phyloP scores from a whole-genome alignment of 37 sponge, comb jelly and placozoan genomes.

The Beroe ovata region DNA sequence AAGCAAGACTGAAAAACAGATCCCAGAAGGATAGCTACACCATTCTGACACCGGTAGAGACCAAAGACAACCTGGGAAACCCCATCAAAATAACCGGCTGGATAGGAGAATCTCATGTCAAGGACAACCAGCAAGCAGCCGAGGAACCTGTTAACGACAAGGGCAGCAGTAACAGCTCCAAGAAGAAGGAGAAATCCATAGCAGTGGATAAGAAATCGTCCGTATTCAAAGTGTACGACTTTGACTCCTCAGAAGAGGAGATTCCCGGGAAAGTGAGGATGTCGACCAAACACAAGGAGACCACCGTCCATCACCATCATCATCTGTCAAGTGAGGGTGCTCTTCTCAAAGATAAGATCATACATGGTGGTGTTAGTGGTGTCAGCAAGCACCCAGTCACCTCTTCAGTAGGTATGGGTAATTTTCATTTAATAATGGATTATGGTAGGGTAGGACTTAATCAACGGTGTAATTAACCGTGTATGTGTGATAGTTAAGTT shows the following conservation, averaged over 20 bases:
- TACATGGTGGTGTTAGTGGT: too few species aligned
- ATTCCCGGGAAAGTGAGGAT: not conserved
- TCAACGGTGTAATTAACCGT: too few species aligned
- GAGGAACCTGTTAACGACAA: not conserved
- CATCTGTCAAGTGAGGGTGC: too few species aligned
- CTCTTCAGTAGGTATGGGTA: too few species aligned
- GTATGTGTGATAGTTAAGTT: too few species aligned
- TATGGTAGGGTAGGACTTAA: too few species aligned
- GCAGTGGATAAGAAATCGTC: constrained; percentile 66
- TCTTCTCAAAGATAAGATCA: too few species aligned
- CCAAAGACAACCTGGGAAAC: constrained; percentile 53
- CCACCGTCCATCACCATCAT: too few species aligned
- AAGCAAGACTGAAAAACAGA: not conserved
- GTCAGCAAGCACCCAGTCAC: too few species aligned
- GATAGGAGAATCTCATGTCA: constrained; percentile 53
- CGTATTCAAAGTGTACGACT: constrained; percentile 62
- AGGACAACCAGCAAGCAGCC: not conserved
- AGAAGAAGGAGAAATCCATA: not conserved
- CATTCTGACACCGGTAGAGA: constrained; percentile 56
- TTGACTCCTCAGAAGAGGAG: constrained; percentile 58
- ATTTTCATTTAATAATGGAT: too few species aligned
- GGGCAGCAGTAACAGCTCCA: not conserved
- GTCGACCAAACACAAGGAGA: too few species aligned
- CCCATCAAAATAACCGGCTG: constrained; percentile 40
- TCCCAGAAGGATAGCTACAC: constrained; percentile 56